Conservation (phyloP, 2,113 vertebrate genomes). For the Andinoacara biseriatus region DNA sequence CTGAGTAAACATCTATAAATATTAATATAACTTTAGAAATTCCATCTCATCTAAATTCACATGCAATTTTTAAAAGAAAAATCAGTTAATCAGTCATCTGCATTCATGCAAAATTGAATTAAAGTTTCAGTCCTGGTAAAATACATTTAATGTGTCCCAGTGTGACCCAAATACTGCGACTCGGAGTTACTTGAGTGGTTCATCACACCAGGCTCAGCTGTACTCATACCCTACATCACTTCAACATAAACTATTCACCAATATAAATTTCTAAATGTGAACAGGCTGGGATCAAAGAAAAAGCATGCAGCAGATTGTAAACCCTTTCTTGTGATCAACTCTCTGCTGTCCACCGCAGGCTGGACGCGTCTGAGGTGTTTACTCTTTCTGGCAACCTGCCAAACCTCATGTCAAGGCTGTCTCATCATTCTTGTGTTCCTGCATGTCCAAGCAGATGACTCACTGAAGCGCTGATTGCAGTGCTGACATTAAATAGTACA, state of each 20-base stretch:
- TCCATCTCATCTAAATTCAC: neutral
- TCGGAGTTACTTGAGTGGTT: neutral
- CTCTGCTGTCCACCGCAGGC: neutral
- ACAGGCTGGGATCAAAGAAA: constrained; percentile 11
- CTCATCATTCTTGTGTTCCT: constrained; percentile 45
- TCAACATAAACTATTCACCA: constrained; percentile 14
- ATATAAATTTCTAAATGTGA: constrained; percentile 1
- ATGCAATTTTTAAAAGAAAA: neutral
- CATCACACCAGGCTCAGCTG: neutral
- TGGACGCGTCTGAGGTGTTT: constrained; percentile 37
- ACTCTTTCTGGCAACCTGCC: constrained; percentile 20
- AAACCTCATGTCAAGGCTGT: constrained; percentile 44
- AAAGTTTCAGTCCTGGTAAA: neutral
- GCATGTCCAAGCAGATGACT: constrained; percentile 36
- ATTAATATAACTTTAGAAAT: neutral
- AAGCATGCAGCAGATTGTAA: constrained; percentile 35
- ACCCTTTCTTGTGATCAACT: constrained; percentile 17
- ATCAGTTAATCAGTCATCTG: neutral
- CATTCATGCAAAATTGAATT: neutral
- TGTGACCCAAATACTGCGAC: neutral
- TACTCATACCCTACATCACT: constrained; percentile 18
- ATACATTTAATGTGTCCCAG: neutral
- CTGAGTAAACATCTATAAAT: constrained; percentile 14
- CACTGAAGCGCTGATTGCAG: constrained; percentile 16
- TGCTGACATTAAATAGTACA: constrained; percentile 29